Evolutionary conservation across 2,797 vertebrate species (phyloP).

Genomic region (Leuciscus waleckii): DNA sequence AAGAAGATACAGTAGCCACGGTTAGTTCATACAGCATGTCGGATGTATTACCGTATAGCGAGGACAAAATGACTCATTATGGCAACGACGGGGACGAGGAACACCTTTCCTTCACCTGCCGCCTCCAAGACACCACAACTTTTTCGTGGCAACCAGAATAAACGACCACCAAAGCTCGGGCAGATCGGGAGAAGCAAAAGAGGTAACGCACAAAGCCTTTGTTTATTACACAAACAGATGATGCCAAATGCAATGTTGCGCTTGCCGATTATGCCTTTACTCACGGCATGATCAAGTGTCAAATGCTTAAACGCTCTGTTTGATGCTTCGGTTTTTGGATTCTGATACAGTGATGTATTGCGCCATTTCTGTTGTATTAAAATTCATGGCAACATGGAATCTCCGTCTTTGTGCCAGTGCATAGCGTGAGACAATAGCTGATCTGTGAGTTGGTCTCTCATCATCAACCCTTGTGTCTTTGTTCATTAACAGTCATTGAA

Average conservation of each 20-base stretch:
- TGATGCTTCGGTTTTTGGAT: background rate
- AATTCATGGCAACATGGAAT: constrained; percentile 30
- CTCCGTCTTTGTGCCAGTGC: constrained; percentile 28
- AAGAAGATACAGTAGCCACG: constrained; percentile 1
- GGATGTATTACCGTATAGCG: constrained; percentile 93
- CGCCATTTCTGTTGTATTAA: constrained; percentile 36
- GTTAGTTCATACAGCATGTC: constrained; percentile 79
- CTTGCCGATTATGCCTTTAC: background rate
- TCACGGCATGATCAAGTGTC: background rate
- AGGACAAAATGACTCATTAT: constrained; percentile 92
- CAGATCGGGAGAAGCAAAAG: constrained; percentile 97
- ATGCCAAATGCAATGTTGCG: constrained; percentile 14
- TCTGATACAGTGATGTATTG: constrained; percentile 1
- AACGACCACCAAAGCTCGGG: constrained; percentile 94
- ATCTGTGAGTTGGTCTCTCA: constrained; percentile 33
- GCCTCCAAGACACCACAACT: constrained; percentile 95
- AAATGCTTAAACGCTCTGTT: background rate
- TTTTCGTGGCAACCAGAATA: constrained; percentile 89
- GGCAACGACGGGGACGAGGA: constrained; percentile 88
- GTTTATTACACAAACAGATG: constrained; percentile 46
- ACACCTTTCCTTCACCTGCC: constrained; percentile 93
- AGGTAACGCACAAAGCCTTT: constrained; percentile 76
- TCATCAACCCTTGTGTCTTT: constrained; percentile 61
- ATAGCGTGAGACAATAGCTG: background rate
- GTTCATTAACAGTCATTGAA: constrained; percentile 88